These are phyloP conservation scores for Dicentrarchus labrax DNA, from an alignment of 2,113 vertebrate species.

Conservation along the genomic window DNA sequence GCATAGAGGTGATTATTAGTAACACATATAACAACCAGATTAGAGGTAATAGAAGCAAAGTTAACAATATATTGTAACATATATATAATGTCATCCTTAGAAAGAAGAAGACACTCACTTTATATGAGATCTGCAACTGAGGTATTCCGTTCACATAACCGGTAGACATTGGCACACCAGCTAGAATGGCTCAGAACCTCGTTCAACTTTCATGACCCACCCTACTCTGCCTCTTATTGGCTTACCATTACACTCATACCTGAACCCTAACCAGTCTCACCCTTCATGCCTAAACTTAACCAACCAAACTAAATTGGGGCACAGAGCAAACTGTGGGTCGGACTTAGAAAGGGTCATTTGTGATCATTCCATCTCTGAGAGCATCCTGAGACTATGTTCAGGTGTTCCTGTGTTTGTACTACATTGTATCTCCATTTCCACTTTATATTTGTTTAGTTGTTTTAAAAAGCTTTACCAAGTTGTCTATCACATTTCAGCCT, in stretches of 20 bases:
- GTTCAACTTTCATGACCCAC: no score
- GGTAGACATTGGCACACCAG: not conserved
- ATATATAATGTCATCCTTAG: not conserved
- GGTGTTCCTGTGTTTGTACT: not conserved
- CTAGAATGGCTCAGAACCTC: not conserved
- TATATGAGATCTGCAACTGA: no score
- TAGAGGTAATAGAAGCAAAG: not conserved
- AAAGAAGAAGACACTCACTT: no score
- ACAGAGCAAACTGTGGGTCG: no score
- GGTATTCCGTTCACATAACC: no score
- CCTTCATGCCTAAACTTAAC: no score
- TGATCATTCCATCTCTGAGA: constrained; percentile 5
- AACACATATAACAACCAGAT: not conserved
- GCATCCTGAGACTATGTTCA: not conserved
- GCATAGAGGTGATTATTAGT: not conserved
- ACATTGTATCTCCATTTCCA: not conserved
- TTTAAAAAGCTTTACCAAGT: not conserved
- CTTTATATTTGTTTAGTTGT: not conserved
- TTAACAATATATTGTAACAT: not conserved
- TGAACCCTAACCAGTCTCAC: no score
- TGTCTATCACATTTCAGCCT: constrained; percentile 39
- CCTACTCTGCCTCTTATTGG: no score
- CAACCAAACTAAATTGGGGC: no score
- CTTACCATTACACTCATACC: no score
- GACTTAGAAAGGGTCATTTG: no score